Percentiles rank a stretch among this genome's conserved stretches.
Conservation (phyloP, 30 jellyfish, hydroid and myxozoan genomes). For the Pseudorhiza aurosa region DNA sequence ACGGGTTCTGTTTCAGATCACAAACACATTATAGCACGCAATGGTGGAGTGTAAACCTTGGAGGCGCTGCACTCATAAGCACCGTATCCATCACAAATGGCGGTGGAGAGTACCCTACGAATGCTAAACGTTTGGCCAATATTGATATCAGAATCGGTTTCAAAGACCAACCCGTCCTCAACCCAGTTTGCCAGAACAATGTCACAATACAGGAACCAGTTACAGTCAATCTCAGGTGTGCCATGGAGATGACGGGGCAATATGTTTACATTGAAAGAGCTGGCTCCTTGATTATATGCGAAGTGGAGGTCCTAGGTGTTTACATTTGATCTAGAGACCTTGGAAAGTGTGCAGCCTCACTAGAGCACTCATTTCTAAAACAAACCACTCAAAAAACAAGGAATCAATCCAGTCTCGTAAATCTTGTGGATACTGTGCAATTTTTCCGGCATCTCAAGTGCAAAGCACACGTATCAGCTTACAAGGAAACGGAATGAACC, state of each 20-base stretch:
- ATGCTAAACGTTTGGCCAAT: neutral
- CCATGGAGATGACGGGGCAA: slow-evolving; percentile 3
- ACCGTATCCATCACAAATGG: slow-evolving; percentile 18
- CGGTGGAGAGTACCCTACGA: neutral
- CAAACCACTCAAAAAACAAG: no score
- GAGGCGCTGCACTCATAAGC: neutral
- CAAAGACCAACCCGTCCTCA: neutral
- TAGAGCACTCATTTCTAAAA: no score
- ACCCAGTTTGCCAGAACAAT: neutral
- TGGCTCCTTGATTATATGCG: neutral
- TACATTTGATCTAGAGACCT: no score
- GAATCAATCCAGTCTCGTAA: no score
- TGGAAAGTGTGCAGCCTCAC: no score
- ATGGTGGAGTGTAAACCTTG: slow-evolving; percentile 37
- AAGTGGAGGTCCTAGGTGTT: slow-evolving; percentile 15
- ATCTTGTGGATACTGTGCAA: no score
- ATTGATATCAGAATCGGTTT: slow-evolving; percentile 22
- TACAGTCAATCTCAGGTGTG: slow-evolving; percentile 19
- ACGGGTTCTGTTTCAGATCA: neutral
- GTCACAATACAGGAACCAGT: neutral
- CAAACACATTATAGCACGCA: neutral
- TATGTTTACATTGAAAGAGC: neutral
- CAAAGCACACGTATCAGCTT: no score
- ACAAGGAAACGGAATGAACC: no score
- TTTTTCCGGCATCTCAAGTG: no score